Evolutionary conservation across 2,113 vertebrate species (phyloP).

Genomic region (Rhagologus leucostigma): DNA sequence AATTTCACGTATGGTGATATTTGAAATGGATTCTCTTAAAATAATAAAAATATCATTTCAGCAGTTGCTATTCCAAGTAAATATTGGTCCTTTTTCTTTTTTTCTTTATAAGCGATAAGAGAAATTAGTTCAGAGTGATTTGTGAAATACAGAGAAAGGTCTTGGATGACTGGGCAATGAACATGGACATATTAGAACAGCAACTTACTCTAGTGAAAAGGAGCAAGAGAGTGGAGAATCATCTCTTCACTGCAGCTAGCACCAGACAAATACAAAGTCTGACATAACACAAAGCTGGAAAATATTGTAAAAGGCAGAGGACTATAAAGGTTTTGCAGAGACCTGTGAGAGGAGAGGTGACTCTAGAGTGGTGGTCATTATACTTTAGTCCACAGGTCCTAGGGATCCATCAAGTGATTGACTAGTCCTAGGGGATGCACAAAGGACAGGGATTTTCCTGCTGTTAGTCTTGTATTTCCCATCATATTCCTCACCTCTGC

Average conservation of each 20-base stretch:
- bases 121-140: neutral
- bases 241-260: neutral
- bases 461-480: neutral
- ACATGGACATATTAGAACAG: neutral
- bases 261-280: neutral
- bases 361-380: neutral
- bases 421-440: neutral
- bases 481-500: neutral
- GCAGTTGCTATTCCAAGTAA: neutral
- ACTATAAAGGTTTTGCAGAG: neutral
- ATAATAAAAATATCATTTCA: neutral
- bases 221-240: neutral
- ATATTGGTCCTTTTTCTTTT: neutral
- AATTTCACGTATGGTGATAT: neutral
- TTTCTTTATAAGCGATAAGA: neutral
- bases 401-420: rapidly evolving
- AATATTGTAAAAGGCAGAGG: neutral
- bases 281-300: neutral
- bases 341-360: neutral
- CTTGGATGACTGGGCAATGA: neutral
- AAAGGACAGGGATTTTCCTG: neutral
- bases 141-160: neutral
- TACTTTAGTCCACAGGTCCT: neutral
- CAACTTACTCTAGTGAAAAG: neutral
- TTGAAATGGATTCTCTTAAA: neutral